A percentile compares a stretch with the other conserved stretches of the same genome.
These are phyloP conservation scores for Salminus brasiliensis DNA, from an alignment of 2,113 vertebrate species.

Conservation along the genomic window DNA sequence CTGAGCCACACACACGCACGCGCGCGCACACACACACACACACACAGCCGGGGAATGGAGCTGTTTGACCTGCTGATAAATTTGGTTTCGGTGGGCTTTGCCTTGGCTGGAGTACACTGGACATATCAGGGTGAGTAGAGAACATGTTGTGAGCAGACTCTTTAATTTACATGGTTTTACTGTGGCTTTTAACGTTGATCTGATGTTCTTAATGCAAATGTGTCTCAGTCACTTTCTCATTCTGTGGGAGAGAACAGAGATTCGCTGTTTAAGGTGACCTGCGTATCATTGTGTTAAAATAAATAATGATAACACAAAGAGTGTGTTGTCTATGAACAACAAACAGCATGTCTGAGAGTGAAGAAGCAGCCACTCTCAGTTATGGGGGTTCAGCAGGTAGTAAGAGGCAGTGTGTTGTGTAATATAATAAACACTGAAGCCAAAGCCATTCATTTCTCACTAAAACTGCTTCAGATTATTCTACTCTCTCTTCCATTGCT, in stretches of 20 bases:
- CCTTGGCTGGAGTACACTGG: constrained; percentile 71
- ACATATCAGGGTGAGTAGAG: constrained; percentile 73
- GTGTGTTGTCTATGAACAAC: too few species aligned
- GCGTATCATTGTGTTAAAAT: too few species aligned
- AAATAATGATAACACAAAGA: too few species aligned
- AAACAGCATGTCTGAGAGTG: too few species aligned
- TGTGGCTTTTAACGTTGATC: neutral
- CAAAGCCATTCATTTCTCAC: too few species aligned
- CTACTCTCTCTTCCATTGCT: too few species aligned
- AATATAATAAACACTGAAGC: neutral
- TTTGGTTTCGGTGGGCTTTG: constrained; percentile 48
- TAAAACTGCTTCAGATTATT: neutral
- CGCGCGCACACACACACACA: neutral
- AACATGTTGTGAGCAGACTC: too few species aligned
- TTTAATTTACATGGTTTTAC: neutral
- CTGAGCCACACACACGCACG: neutral
- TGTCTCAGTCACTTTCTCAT: too few species aligned
- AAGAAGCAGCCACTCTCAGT: neutral
- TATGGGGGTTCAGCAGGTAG: neutral
- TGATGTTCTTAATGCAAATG: too few species aligned
- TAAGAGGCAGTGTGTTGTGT: neutral
- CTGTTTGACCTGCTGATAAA: constrained; percentile 53
- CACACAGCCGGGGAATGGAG: constrained; percentile 58
- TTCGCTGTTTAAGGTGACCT: too few species aligned
- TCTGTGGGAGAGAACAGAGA: too few species aligned